Base-by-base conservation (phyloP, 2,888 invertebrate species). In the Oxyscelio sp. region DNA sequence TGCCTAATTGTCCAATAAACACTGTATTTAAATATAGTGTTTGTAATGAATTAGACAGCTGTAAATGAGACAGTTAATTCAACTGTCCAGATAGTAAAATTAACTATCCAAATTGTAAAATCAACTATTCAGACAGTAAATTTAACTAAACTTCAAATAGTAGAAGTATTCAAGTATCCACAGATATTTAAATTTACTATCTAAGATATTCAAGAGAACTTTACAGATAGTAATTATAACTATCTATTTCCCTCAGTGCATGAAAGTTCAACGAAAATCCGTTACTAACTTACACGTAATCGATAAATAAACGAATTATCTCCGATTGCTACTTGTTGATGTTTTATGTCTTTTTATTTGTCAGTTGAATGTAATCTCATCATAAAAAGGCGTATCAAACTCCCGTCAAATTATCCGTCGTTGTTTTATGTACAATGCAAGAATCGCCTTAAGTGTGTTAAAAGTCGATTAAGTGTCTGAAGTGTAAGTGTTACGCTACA, bases 401-500 rank as follows among this genome's bases (percentile, higher is more conserved):
- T n/a, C 3, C 21, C 58, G 17, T 38, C 38, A 58, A 58, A 61
- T 43, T n/a, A 9, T 15, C 15, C 43, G 43, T 61, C 43, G 13
- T 58, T 19, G 45, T 24, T 61, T 27, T 27, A 27, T 27, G 9
- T 34, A 63, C 40, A 54, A 74, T 63, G 74, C 74, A 74, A 74
- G 74, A 74, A 74, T 43, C 74, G n/a, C 54, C 54, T 74, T 54
- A 63, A 48, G 34, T 31, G 13, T 31, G 22, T 63, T 43, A 9
- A 43, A 43, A 43, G 54, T 54, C 40, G 54, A 61, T 50, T 63
- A 19, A 13, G 45, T 65, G 74, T 31, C 65, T 56, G 54, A 45
- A 65, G 50, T 50, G 50, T 21, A 50, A 8, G 19, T 31, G 15
- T 58, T 31, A 17, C 3, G 15, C 4, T 27, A 11, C 34, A 34